These are phyloP conservation scores for Asarcornis scutulata DNA, from an alignment of 2,113 vertebrate genomes.

Conservation along the genomic window DNA sequence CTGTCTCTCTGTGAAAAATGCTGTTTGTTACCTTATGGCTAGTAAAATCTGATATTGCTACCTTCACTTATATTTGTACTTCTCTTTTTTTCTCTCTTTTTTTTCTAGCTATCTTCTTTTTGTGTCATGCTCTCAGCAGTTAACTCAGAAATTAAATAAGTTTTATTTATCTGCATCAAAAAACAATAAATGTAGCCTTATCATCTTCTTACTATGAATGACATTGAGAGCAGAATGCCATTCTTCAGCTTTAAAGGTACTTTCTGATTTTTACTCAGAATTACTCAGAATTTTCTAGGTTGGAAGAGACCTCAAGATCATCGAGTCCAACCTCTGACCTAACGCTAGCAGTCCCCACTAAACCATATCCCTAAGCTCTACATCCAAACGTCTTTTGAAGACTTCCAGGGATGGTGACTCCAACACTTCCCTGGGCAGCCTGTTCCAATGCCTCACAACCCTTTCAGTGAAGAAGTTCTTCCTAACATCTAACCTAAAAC, in stretches of 20 bases:
- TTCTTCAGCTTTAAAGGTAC: not conserved
- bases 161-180: not conserved
- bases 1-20: not conserved
- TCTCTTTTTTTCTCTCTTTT: not conserved
- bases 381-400: too few species aligned
- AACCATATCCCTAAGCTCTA: too few species aligned
- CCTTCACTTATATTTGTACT: not conserved
- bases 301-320: too few species aligned
- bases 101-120: accelerated
- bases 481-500: too few species aligned
- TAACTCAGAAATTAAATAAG: not conserved
- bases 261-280: not conserved
- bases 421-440: too few species aligned
- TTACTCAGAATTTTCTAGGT: too few species aligned
- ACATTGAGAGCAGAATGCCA: not conserved
- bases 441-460: too few species aligned
- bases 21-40: not conserved
- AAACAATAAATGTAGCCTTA: not conserved
- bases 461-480: too few species aligned
- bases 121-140: not conserved
- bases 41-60: not conserved
- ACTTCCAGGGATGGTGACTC: too few species aligned
- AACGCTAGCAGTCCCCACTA: too few species aligned
- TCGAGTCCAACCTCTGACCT: too few species aligned
- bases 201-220: not conserved